These are phyloP conservation scores for Lucilia sericata DNA, from an alignment of 1,140 invertebrate species.

Conservation along the genomic window DNA sequence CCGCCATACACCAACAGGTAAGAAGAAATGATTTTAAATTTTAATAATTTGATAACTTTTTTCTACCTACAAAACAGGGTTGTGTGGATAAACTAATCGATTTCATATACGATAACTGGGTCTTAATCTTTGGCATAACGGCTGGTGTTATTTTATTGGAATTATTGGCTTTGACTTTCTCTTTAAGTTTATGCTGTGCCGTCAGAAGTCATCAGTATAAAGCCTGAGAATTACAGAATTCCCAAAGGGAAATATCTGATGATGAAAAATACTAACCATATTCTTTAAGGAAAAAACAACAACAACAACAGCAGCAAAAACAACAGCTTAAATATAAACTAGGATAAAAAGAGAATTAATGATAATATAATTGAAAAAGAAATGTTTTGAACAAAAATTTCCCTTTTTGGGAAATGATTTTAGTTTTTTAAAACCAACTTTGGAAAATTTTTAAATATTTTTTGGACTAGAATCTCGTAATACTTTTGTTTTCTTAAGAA, in stretches of 20 bases:
- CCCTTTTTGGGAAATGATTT: no score
- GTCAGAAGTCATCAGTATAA: slow-evolving; percentile 79
- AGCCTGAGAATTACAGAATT: slow-evolving; percentile 72
- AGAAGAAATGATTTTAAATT: slow-evolving; percentile 34
- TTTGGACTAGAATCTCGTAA: no score
- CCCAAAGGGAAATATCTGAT: slow-evolving; percentile 66
- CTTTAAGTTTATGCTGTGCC: slow-evolving; percentile 82
- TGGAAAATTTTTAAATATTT: no score
- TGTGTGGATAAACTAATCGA: slow-evolving; percentile 79
- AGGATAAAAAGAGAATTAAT: background rate
- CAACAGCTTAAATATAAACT: background rate
- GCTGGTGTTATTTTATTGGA: slow-evolving; percentile 77
- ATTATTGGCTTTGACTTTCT: slow-evolving; percentile 82
- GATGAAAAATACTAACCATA: slow-evolving; percentile 66
- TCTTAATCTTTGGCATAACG: slow-evolving; percentile 75
- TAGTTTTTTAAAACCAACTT: no score
- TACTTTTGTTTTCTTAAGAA: no score
- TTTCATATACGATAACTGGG: slow-evolving; percentile 73
- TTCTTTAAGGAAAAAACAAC: slow-evolving; percentile 21
- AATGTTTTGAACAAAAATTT: no score
- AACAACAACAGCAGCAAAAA: background rate
- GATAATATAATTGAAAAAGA: no score
- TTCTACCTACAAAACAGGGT: slow-evolving; percentile 71
- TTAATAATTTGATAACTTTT: slow-evolving; percentile 10
- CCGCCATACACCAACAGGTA: slow-evolving; percentile 72